Evolutionary conservation across 2,797 vertebrate species (phyloP).

Genomic region (Scolopax bukidnonensis): DNA sequence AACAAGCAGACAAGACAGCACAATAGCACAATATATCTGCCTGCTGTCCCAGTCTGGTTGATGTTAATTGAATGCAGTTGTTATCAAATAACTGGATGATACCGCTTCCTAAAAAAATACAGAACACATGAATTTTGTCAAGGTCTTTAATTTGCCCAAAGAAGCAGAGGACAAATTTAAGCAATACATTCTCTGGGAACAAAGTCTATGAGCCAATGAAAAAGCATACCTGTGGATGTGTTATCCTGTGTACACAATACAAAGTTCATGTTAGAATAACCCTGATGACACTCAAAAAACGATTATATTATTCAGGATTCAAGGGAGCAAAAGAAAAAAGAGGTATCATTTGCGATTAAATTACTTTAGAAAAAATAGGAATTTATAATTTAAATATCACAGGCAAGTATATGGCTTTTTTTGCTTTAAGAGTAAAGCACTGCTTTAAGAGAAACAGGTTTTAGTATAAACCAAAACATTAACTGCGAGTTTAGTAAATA

Average conservation of each 20-base stretch:
- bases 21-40: conserved; percentile 61
- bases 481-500: conserved; percentile 10
- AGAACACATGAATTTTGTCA: neutral
- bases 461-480: neutral
- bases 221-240: neutral
- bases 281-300: neutral
- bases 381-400: neutral
- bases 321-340: neutral
- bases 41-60: conserved; percentile 2
- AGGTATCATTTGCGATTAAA: neutral
- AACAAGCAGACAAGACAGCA: conserved; percentile 43
- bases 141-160: neutral
- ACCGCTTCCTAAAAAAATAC: neutral
- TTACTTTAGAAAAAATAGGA: neutral
- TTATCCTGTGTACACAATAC: neutral
- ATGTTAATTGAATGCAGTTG: conserved; percentile 53
- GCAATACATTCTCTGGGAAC: neutral
- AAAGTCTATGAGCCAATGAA: neutral
- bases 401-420: neutral
- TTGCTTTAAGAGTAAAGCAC: conserved; percentile 2
- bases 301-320: neutral
- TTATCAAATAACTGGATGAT: conserved; percentile 28
- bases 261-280: neutral
- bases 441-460: neutral
- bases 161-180: neutral